These are phyloP conservation scores for Cydia strobilella DNA, from an alignment of 1,140 invertebrate genomes.

Conservation along the genomic window DNA sequence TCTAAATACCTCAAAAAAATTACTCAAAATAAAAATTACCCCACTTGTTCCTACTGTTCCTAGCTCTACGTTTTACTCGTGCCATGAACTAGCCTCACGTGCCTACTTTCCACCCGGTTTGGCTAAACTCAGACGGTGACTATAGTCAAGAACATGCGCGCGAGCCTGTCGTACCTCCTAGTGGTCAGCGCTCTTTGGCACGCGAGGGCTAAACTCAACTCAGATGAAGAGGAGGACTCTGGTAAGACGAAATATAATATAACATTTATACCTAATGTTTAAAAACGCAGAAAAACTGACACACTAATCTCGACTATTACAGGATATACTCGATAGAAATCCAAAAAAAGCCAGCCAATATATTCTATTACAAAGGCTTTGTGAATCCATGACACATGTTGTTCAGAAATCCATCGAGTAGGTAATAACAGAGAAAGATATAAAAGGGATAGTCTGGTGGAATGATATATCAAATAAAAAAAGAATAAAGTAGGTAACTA, in stretches of 20 bases:
- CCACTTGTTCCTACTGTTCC: background rate
- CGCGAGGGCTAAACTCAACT: background rate
- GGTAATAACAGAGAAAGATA: too few relatives aligned
- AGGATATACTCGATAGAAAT: too few relatives aligned
- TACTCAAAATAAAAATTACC: too few relatives aligned
- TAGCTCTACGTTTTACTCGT: constrained; percentile 9
- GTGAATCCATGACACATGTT: too few relatives aligned
- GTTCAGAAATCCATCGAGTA: too few relatives aligned
- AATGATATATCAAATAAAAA: too few relatives aligned
- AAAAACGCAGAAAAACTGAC: background rate
- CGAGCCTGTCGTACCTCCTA: background rate
- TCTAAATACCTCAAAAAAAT: too few relatives aligned
- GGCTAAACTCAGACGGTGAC: background rate
- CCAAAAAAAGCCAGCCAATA: too few relatives aligned
- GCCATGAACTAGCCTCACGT: background rate
- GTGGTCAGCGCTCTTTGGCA: background rate
- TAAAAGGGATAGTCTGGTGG: too few relatives aligned
- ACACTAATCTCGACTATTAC: too few relatives aligned
- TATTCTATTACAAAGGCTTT: too few relatives aligned
- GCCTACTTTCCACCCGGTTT: background rate
- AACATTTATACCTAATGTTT: background rate
- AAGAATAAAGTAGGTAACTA: too few relatives aligned
- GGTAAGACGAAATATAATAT: background rate
- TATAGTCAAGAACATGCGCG: constrained; percentile 14
- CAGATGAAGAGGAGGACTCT: constrained; percentile 7